These are phyloP conservation scores for Macaria notata DNA, from an alignment of 2,888 invertebrate species.

Conservation along the genomic window DNA sequence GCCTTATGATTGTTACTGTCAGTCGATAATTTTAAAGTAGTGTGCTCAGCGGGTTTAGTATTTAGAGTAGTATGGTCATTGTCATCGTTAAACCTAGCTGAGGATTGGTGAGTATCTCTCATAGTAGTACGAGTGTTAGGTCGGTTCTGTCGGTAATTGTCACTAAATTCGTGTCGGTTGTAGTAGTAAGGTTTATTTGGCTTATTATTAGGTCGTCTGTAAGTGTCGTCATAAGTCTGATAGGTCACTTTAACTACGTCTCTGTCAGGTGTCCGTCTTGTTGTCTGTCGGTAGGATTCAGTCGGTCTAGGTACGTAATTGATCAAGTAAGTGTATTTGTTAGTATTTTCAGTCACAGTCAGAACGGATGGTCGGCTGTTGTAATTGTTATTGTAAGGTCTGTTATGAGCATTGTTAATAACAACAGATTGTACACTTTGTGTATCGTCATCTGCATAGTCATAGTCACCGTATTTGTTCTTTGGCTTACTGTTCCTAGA, in stretches of 20 bases:
- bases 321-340: constrained; percentile 77
- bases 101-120: constrained; percentile 51
- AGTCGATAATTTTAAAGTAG: constrained; percentile 22
- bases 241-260: constrained; percentile 77
- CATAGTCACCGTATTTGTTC: constrained; percentile 55
- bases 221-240: constrained; percentile 74
- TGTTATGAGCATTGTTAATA: constrained; percentile 64
- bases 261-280: constrained; percentile 59
- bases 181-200: constrained; percentile 67
- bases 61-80: constrained; percentile 35
- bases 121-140: constrained; percentile 48
- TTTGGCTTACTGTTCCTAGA: constrained; percentile 50
- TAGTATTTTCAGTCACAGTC: constrained; percentile 73
- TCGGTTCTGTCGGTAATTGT: constrained; percentile 56
- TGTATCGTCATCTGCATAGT: constrained; percentile 58
- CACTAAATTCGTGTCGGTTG: constrained; percentile 51
- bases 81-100: constrained; percentile 68
- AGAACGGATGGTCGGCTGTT: constrained; percentile 58
- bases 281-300: constrained; percentile 70
- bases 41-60: constrained; percentile 35
- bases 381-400: constrained; percentile 55
- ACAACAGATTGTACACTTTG: constrained; percentile 72
- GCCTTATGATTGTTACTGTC: constrained; percentile 30
- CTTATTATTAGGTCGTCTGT: constrained; percentile 67
- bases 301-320: constrained; percentile 79